Conservation (phyloP, 2,113 vertebrate genomes). For the Murina feae region DNA sequence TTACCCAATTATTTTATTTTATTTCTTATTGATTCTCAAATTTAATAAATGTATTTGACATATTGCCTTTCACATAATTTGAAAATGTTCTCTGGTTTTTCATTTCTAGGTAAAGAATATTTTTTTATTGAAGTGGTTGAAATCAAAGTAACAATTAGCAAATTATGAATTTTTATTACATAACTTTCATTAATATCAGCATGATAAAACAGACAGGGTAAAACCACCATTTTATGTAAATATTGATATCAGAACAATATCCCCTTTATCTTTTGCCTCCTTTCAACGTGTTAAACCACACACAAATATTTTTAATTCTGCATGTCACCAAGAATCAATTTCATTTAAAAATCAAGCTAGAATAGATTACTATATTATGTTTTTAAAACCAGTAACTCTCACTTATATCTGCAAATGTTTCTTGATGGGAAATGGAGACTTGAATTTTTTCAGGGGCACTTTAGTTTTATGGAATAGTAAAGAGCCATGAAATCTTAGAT, state of each 20-base stretch:
- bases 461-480: not conserved
- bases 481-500: not conserved
- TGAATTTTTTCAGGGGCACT: not conserved
- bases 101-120: not conserved
- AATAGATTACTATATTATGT: not conserved
- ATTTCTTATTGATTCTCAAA: not conserved
- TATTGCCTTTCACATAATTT: not conserved
- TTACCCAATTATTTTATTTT: not conserved
- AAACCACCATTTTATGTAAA: not conserved
- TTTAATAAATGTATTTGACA: not conserved
- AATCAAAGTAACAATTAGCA: not conserved
- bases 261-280: not conserved
- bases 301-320: not conserved
- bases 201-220: not conserved
- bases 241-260: not conserved
- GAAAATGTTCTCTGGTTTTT: not conserved
- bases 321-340: not conserved
- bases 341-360: not conserved
- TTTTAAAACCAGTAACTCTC: not conserved
- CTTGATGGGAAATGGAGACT: not conserved
- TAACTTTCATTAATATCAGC: not conserved
- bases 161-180: not conserved
- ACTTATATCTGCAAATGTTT: not conserved
- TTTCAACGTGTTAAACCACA: not conserved
- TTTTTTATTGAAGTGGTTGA: not conserved